Conservation (phyloP, 1,140 invertebrate species). For the Drosophila cardini region DNA sequence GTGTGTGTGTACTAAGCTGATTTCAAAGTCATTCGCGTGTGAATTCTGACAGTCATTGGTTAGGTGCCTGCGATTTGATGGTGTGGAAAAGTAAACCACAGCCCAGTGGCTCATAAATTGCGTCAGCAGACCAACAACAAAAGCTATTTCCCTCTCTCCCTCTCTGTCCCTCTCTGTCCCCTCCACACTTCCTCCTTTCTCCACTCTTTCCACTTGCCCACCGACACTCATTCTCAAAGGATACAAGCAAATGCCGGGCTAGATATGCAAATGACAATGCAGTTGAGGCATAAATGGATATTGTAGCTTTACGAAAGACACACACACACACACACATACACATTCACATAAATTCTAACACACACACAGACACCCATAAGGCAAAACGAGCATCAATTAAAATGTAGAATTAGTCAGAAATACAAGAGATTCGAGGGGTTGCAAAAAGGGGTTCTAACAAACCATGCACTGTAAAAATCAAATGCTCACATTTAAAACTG, state of each 20-base stretch:
- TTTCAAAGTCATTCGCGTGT: constrained; percentile 78
- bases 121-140: constrained; percentile 6
- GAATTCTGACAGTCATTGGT: constrained; percentile 78
- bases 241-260: constrained; percentile 31
- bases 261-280: constrained; percentile 78
- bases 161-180: not conserved
- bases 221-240: not conserved
- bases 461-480: not conserved
- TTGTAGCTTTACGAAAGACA: constrained; percentile 8
- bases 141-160: not conserved
- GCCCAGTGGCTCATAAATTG: constrained; percentile 59
- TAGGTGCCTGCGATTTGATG: constrained; percentile 71
- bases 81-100: constrained; percentile 80
- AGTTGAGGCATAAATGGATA: constrained; percentile 29
- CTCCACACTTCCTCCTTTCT: not conserved
- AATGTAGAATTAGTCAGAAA: constrained; percentile 62
- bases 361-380: constrained; percentile 41
- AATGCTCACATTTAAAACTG: no score
- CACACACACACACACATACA: constrained; percentile 10
- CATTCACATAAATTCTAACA: no score
- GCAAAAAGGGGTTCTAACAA: not conserved
- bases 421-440: constrained; percentile 4
- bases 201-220: not conserved
- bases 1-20: constrained; percentile 56
- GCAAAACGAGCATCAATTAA: constrained; percentile 62